Conservation (phyloP, 2,797 vertebrate genomes). For the Platyrinchus mystaceus region DNA sequence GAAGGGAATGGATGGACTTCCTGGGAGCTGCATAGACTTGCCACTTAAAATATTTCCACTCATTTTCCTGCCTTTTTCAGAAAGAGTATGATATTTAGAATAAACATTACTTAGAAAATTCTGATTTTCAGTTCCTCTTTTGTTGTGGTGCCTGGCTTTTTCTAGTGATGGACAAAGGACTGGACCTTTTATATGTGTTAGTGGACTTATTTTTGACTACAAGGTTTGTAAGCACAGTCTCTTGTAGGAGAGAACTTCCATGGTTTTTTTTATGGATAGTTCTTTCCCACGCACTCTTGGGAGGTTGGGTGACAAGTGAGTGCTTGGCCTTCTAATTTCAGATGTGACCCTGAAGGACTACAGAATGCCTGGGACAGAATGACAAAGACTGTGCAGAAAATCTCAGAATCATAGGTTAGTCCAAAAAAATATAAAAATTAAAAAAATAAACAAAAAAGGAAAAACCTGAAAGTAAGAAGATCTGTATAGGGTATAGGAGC, state of each 20-base stretch:
- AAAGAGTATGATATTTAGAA: neutral
- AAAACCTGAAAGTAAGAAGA: neutral
- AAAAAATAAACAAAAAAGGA: accelerated
- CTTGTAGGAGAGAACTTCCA: neutral
- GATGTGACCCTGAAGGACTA: neutral
- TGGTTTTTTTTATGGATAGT: neutral
- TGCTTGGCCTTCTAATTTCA: neutral
- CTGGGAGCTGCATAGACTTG: neutral
- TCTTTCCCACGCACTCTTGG: neutral
- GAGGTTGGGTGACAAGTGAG: neutral
- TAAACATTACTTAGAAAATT: neutral
- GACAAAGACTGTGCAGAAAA: neutral
- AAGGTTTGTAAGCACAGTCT: neutral
- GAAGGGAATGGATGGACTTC: neutral
- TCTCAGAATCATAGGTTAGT: neutral
- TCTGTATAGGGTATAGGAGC: neutral
- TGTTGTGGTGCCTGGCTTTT: neutral
- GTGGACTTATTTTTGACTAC: neutral
- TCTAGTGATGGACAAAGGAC: neutral
- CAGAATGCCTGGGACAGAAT: neutral
- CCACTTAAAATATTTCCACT: neutral
- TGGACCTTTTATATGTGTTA: neutral
- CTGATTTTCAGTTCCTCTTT: neutral
- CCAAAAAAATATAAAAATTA: no score
- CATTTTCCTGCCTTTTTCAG: neutral